Conservation (phyloP, 2,888 invertebrate genomes). For the Chalcosyrphus nemorum region DNA sequence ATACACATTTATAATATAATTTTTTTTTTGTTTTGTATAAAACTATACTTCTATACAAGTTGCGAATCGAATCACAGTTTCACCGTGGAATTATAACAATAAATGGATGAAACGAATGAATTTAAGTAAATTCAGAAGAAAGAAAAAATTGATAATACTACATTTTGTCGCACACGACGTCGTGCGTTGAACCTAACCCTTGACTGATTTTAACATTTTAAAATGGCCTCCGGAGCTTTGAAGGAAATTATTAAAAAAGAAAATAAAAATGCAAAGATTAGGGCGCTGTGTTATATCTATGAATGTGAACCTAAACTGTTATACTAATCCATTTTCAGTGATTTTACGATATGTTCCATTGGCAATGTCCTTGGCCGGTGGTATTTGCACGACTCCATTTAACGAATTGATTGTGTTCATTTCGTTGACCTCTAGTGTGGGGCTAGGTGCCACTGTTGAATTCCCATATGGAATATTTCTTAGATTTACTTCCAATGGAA, state of each 20-base stretch:
- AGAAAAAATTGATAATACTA: slow-evolving; percentile 33
- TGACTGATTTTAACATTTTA: not conserved
- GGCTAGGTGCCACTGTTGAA: slow-evolving; percentile 14
- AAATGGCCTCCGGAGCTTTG: not conserved
- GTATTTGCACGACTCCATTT: slow-evolving; percentile 20
- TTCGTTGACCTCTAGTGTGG: slow-evolving; percentile 17
- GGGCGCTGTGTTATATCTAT: not conserved
- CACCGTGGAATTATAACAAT: slow-evolving; percentile 45
- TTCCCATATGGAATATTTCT: slow-evolving; percentile 51
- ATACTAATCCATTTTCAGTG: slow-evolving; percentile 56
- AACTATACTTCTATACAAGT: slow-evolving; percentile 24
- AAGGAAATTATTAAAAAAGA: too few species aligned
- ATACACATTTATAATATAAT: not conserved
- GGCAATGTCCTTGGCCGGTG: slow-evolving; percentile 3
- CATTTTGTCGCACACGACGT: not conserved
- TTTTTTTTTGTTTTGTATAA: not conserved
- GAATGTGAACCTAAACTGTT: slow-evolving; percentile 6
- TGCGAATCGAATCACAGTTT: slow-evolving; percentile 54
- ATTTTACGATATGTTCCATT: slow-evolving; percentile 65
- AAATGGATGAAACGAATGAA: slow-evolving; percentile 47
- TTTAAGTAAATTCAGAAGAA: not conserved
- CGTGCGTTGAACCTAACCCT: not conserved
- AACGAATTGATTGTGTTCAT: not conserved
- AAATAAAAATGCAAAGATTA: not conserved
- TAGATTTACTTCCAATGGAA: slow-evolving; percentile 43